phyloP scores from a whole-genome alignment of 1,140 invertebrate genomes.

The Adoxophyes honmai region DNA sequence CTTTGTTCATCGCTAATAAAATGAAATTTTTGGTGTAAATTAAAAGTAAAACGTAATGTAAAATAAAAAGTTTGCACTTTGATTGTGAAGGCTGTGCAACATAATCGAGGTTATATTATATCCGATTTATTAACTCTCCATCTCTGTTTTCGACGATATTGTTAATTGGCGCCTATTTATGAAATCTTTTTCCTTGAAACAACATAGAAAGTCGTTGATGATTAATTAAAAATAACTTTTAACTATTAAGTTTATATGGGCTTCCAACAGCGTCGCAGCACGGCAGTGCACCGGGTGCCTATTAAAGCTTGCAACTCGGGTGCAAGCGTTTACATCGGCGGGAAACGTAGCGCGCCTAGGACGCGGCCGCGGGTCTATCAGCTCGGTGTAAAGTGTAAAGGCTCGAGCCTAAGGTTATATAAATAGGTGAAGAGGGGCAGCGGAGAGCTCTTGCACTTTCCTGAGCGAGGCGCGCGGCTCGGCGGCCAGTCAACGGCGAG shows the following conservation, averaged over 20 bases:
- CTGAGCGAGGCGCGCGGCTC: slow-evolving; percentile 54
- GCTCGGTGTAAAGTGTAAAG: slow-evolving; percentile 41
- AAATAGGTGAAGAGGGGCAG: slow-evolving; percentile 75
- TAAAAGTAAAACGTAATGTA: too few relatives aligned
- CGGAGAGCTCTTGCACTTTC: slow-evolving; percentile 72
- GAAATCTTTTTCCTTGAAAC: neutral
- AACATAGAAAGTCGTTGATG: slow-evolving; percentile 21
- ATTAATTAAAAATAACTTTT: slow-evolving; percentile 25
- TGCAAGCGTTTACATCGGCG: slow-evolving; percentile 42
- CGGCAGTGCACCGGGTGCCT: slow-evolving; percentile 32
- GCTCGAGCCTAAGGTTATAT: slow-evolving; percentile 63
- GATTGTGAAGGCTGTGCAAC: too few relatives aligned
- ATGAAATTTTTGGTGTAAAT: too few relatives aligned
- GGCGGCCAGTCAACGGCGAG: slow-evolving; percentile 68
- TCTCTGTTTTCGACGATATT: slow-evolving; percentile 28
- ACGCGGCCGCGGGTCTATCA: slow-evolving; percentile 48
- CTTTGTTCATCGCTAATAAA: too few relatives aligned
- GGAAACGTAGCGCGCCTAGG: slow-evolving; percentile 52
- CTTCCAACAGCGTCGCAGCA: slow-evolving; percentile 28
- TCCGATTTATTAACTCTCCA: slow-evolving; percentile 32
- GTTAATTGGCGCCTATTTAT: too few relatives aligned
- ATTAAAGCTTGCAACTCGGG: slow-evolving; percentile 56
- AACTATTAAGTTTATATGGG: slow-evolving; percentile 26
- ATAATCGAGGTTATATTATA: slow-evolving; percentile 22
- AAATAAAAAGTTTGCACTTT: too few relatives aligned